Conservation (phyloP, 2,888 invertebrate species). For the Microplitis deprimator region DNA sequence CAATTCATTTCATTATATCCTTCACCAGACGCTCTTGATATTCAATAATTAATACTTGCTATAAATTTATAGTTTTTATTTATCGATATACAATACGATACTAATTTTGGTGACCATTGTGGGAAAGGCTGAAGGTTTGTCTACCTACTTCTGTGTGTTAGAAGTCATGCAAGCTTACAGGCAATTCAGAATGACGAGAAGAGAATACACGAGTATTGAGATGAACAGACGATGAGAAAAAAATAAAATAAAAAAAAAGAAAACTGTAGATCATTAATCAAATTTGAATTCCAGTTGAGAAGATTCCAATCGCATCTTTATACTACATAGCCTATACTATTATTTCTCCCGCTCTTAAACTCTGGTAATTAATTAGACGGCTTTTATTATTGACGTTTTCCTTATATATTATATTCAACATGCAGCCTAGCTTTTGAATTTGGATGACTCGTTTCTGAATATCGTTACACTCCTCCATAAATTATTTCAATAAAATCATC, state of each 20-base stretch:
- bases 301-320: conserved; percentile 33
- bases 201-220: not conserved
- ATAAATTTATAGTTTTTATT: too few species aligned
- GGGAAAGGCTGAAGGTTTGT: not conserved
- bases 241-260: not conserved
- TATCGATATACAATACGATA: not conserved
- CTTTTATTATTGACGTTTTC: conserved; percentile 39
- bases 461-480: conserved; percentile 11
- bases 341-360: conserved; percentile 34
- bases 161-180: too few species aligned
- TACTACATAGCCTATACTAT: not conserved
- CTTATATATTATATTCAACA: conserved; percentile 8
- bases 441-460: conserved; percentile 25
- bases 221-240: conserved; percentile 4
- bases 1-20: not conserved
- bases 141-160: too few species aligned
- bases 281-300: conserved; percentile 39
- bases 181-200: not conserved
- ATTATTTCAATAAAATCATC: not conserved
- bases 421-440: not conserved
- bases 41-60: not conserved
- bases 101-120: not conserved
- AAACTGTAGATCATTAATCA: conserved; percentile 37
- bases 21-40: not conserved
- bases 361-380: conserved; percentile 39